A percentile compares a stretch with the other conserved stretches of the same genome.
These are phyloP conservation scores for Mesorhabditis belari DNA, from an alignment of 2,888 invertebrate genomes.

Conservation along the genomic window DNA sequence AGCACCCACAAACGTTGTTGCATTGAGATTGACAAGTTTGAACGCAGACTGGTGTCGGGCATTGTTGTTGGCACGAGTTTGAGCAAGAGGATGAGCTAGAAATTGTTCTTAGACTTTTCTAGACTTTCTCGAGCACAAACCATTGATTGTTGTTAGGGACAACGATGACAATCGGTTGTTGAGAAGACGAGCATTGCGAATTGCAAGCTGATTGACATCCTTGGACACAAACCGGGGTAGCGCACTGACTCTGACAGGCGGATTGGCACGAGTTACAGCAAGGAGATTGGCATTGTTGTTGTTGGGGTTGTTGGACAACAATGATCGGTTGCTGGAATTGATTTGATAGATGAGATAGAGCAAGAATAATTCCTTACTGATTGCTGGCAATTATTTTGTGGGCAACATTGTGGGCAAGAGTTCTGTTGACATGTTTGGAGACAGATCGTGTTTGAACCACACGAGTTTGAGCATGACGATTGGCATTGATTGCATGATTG, in stretches of 20 bases:
- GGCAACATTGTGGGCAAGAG: constrained; percentile 15
- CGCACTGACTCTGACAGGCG: constrained; percentile 30
- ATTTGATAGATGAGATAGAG: background rate
- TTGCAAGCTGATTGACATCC: constrained; percentile 31
- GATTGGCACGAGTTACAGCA: constrained; percentile 30
- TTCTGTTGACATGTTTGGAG: constrained; percentile 21
- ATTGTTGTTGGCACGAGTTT: constrained; percentile 31
- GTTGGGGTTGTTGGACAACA: constrained; percentile 18
- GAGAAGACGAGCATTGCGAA: constrained; percentile 19
- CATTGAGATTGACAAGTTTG: constrained; percentile 28
- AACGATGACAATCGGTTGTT: constrained; percentile 25
- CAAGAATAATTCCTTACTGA: background rate
- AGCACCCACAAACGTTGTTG: constrained; percentile 24
- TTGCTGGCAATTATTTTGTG: background rate
- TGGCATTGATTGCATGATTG: constrained; percentile 36
- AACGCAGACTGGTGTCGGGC: constrained; percentile 25
- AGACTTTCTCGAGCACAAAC: background rate
- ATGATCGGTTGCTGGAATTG: constrained; percentile 7
- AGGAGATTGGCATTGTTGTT: constrained; percentile 24
- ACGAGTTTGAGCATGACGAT: constrained; percentile 20
- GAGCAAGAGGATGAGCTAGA: constrained; percentile 28
- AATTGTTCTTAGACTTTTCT: background rate
- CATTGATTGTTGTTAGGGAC: constrained; percentile 7
- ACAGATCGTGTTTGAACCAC: constrained; percentile 24
- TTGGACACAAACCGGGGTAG: constrained; percentile 26